Conservation (phyloP, 2,797 vertebrate genomes). For the Mormyrops attenuatus region DNA sequence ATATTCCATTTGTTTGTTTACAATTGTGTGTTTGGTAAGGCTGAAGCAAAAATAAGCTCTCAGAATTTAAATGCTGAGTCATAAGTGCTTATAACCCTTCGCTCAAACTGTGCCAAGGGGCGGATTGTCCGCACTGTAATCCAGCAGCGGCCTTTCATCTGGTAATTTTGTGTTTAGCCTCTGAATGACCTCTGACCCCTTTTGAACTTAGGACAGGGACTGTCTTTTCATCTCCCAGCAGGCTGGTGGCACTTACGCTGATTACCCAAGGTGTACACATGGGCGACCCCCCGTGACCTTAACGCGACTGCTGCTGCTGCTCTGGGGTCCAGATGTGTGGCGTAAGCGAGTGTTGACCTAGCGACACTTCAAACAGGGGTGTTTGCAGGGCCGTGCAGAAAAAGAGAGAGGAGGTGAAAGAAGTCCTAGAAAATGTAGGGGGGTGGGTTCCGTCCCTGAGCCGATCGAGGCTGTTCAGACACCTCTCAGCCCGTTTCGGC, state of each 20-base stretch:
- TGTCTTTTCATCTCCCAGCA: constrained; percentile 51
- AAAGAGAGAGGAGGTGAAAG: background rate
- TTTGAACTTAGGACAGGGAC: constrained; percentile 46
- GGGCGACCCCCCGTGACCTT: constrained; percentile 49
- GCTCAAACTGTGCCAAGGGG: background rate
- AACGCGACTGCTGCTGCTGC: constrained; percentile 24
- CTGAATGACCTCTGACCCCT: constrained; percentile 49
- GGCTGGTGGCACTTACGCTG: constrained; percentile 52
- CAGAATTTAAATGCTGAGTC: background rate
- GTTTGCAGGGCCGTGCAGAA: background rate
- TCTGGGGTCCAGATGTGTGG: background rate
- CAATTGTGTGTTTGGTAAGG: background rate
- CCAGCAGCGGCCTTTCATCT: constrained; percentile 21
- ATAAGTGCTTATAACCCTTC: background rate
- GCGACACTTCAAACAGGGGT: background rate
- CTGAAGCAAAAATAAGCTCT: background rate
- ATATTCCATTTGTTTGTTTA: background rate
- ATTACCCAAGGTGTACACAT: constrained; percentile 52
- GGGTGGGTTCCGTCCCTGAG: background rate
- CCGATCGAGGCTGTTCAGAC: background rate
- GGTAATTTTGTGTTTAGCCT: constrained; percentile 35
- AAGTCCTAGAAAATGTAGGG: background rate
- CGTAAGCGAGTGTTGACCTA: background rate
- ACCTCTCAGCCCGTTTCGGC: background rate
- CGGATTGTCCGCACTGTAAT: background rate